phyloP scores from a whole-genome alignment of 35 echinoderm and acorn worm genomes.

The Amphiura filiformis region DNA sequence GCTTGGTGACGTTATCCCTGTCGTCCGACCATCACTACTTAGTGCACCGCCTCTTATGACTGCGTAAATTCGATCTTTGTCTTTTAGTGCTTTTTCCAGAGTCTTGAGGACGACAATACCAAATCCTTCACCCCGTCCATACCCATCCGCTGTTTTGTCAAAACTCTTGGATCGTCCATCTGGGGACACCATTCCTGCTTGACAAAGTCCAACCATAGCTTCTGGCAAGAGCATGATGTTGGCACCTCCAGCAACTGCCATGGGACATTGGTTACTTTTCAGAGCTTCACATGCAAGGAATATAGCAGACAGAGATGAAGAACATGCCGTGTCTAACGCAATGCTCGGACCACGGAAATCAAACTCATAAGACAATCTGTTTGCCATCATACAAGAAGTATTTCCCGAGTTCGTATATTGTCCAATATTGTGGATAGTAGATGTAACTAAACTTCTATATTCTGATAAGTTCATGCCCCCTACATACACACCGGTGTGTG shows the following conservation, averaged over 20 bases:
- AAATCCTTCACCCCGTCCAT: slow-evolving; percentile 55
- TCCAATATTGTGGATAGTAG: slow-evolving; percentile 2
- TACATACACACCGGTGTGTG: slow-evolving; percentile 50
- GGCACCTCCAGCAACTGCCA: slow-evolving; percentile 58
- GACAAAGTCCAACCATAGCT: slow-evolving; percentile 42
- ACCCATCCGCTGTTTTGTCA: slow-evolving; percentile 58
- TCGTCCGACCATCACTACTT: slow-evolving; percentile 62
- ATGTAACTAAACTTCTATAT: neutral
- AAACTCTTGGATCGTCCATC: slow-evolving; percentile 78
- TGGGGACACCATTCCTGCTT: slow-evolving; percentile 56
- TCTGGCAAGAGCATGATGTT: slow-evolving; percentile 43
- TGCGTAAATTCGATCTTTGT: slow-evolving; percentile 54
- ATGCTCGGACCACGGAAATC: slow-evolving; percentile 46
- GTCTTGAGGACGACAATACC: slow-evolving; percentile 54
- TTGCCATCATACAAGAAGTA: slow-evolving; percentile 42
- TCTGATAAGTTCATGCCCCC: slow-evolving; percentile 31
- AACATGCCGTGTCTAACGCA: slow-evolving; percentile 55
- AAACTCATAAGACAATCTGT: slow-evolving; percentile 36
- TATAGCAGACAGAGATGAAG: slow-evolving; percentile 50
- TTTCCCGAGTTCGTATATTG: slow-evolving; percentile 48
- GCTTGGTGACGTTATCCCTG: slow-evolving; percentile 58
- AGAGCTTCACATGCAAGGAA: slow-evolving; percentile 46
- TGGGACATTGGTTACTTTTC: slow-evolving; percentile 18
- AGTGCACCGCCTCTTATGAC: slow-evolving; percentile 68
- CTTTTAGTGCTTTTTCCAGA: slow-evolving; percentile 27